Conservation (phyloP, 1,140 invertebrate species). For the Apis cerana region DNA sequence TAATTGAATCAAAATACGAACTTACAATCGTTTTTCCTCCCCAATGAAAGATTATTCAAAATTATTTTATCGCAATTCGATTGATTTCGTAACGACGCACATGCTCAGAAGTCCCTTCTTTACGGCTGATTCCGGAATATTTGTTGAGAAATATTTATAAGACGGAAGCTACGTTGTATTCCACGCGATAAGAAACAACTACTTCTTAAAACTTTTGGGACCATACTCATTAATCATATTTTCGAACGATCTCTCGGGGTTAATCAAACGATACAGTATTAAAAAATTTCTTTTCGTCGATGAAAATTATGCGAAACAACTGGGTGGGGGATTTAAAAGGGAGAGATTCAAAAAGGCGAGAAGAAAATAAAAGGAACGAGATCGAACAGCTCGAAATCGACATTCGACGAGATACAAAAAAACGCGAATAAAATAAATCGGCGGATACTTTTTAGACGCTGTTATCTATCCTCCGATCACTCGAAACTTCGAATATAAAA, state of each 20-base stretch:
- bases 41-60: too few relatives aligned
- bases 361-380: background rate
- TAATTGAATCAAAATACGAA: too few relatives aligned
- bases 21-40: too few relatives aligned
- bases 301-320: background rate
- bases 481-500: background rate
- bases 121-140: conserved; percentile 16
- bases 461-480: background rate
- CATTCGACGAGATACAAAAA: conserved; percentile 15
- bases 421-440: background rate
- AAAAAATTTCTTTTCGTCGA: conserved; percentile 36
- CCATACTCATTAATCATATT: conserved; percentile 63
- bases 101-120: conserved; percentile 32
- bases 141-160: conserved; percentile 41
- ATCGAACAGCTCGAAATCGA: background rate
- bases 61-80: background rate
- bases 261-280: conserved; percentile 57
- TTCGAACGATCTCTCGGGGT: conserved; percentile 34
- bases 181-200: conserved; percentile 39
- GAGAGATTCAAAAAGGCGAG: background rate
- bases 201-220: conserved; percentile 66
- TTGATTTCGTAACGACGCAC: conserved; percentile 20
- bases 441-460: background rate
- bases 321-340: background rate
- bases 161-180: conserved; percentile 26